Base-by-base conservation (phyloP, 2,797 vertebrate species). In the Centropyge bicolor region DNA sequence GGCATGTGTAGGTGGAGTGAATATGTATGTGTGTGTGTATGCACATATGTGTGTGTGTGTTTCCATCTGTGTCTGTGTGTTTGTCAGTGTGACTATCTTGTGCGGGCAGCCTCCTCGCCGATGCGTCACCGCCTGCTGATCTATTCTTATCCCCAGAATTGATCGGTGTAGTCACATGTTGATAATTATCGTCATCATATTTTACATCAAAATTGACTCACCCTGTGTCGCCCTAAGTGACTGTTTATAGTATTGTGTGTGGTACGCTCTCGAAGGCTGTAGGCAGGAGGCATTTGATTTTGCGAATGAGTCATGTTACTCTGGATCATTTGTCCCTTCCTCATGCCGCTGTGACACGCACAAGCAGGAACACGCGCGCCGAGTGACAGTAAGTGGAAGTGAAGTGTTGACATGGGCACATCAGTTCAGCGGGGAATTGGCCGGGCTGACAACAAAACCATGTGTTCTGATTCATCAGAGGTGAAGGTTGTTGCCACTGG, bases 231-330 rank as follows among this genome's bases (percentile, higher is more conserved):
- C 54, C 45, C 54, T 16, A 17, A 56, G 59, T 40, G 78, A 41
- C 60, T 77, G 36, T 69, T 86, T 76, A 70, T 69, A 64, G 64
- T 38, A 16, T 17, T 60, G 71, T 75, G 72, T 80, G 85, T 62
- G 80, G 61, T 62, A 8, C 8, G 9, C 56, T 66, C 24, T 19
- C 43, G 70, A 74, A 68, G 56, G 36, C 78, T 62, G 85, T 70
- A 83, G 79, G 86, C 80, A 81, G 86, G 70, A 87, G 68, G 66
- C 75, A 27, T 85, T 80, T 51, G 51, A 24, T 76, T 81, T 85
- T 67, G 56, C 84, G 79, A 88, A 83, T 92, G 92, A 93, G 81
- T 93, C 88, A 91, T 60, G 56, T 62, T 43, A 38, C 72, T 56
- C 36, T 16, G 22, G 65, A 82, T 86, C 66, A 12, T 82, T 78